phyloP scores from a whole-genome alignment of 2,113 vertebrate genomes.

The Grammomys dolichurus region DNA sequence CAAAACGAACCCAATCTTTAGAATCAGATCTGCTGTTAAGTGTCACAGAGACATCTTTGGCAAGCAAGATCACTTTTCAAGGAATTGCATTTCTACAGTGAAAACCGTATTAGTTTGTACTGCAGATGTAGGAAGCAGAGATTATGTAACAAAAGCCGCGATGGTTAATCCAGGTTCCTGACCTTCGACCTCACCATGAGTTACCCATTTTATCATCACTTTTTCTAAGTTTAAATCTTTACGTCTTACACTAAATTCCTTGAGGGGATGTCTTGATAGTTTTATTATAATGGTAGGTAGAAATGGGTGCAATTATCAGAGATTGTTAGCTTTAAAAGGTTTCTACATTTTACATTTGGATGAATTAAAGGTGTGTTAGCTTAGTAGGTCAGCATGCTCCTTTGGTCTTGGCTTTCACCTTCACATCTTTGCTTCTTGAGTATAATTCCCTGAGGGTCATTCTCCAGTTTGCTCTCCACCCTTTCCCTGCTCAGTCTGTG shows the following conservation, averaged over 20 bases:
- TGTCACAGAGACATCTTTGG: neutral
- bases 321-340: neutral
- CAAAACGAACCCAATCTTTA: neutral
- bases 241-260: neutral
- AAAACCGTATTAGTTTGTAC: neutral
- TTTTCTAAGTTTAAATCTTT: neutral
- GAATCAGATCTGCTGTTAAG: neutral
- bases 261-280: neutral
- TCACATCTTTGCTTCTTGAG: neutral
- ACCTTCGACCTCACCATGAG: neutral
- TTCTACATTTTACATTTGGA: neutral
- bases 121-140: neutral
- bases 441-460: neutral
- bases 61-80: neutral
- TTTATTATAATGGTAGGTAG: neutral
- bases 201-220: neutral
- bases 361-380: neutral
- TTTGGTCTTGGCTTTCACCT: neutral
- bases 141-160: neutral
- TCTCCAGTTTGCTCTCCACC: neutral
- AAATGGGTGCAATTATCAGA: neutral
- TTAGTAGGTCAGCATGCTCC: neutral
- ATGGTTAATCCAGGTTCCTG: neutral
- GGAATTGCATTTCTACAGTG: neutral
- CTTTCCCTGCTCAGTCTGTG: neutral